Percentiles rank a stretch among this genome's conserved stretches.
Conservation (phyloP, 2,113 vertebrate species). For the Erinaceus europaeus region DNA sequence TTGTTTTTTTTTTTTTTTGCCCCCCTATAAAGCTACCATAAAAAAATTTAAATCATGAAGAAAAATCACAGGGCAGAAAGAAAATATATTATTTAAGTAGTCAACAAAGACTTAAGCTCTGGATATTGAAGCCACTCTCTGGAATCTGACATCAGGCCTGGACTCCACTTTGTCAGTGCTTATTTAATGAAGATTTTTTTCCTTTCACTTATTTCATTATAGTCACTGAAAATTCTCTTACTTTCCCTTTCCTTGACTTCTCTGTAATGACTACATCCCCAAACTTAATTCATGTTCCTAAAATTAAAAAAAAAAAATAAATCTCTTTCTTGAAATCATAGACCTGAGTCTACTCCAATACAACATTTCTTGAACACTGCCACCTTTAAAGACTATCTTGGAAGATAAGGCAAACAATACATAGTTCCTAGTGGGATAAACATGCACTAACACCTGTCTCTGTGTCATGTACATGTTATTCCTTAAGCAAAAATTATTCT, state of each 20-base stretch:
- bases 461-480: not conserved
- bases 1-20: too few relatives aligned
- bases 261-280: not conserved
- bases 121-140: not conserved
- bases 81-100: slow-evolving; percentile 61
- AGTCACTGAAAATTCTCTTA: not conserved
- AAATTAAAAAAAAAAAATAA: too few relatives aligned
- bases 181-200: not conserved
- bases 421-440: not conserved
- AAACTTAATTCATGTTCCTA: not conserved
- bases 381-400: not conserved
- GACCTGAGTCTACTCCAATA: not conserved
- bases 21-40: slow-evolving; percentile 55
- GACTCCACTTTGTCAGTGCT: not conserved
- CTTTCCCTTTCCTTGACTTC: not conserved
- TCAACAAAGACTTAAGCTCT: not conserved
- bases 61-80: slow-evolving; percentile 70
- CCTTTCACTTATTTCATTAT: not conserved
- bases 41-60: slow-evolving; percentile 56
- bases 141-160: not conserved
- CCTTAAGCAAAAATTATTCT: not conserved
- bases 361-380: slow-evolving; percentile 17
- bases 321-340: slow-evolving; percentile 47
- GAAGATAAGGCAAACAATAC: slow-evolving; percentile 56
- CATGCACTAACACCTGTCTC: not conserved